Conservation (phyloP, 2,888 invertebrate species). For the Teleogryllus oceanicus region DNA sequence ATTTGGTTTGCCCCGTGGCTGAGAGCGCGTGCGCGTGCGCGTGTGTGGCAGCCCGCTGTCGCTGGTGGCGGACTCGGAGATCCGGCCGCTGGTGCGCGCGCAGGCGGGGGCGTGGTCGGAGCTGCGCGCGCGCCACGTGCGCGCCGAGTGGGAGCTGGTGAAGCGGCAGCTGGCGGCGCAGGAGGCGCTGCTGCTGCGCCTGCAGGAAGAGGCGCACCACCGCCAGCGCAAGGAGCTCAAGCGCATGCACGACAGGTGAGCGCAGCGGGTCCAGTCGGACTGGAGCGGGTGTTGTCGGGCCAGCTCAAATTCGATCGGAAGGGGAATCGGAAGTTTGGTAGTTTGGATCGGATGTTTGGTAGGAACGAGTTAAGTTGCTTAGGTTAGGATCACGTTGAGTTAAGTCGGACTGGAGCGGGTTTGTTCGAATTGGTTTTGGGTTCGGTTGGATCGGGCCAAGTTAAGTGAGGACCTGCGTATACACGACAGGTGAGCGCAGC, state of each 20-base stretch:
- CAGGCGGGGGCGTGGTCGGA: slow-evolving; percentile 64
- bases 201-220: not conserved
- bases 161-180: slow-evolving; percentile 55
- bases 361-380: no score
- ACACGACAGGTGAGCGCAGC: not conserved
- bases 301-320: no score
- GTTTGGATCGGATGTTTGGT: no score
- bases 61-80: slow-evolving; percentile 45
- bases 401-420: no score
- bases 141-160: slow-evolving; percentile 59
- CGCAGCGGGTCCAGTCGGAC: not conserved
- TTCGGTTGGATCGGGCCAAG: no score
- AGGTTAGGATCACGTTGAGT: no score
- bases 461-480: no score
- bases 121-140: slow-evolving; percentile 53
- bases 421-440: no score
- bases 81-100: slow-evolving; percentile 54
- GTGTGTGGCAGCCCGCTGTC: slow-evolving; percentile 44
- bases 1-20: no score
- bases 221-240: slow-evolving; percentile 18
- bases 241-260: slow-evolving; percentile 18
- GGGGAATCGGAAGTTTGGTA: no score
- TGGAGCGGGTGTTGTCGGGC: no score
- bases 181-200: slow-evolving; percentile 43
- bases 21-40: no score